These are phyloP conservation scores for Cryptocheilus praepositus DNA, from an alignment of 2,888 invertebrate genomes.

Conservation along the genomic window DNA sequence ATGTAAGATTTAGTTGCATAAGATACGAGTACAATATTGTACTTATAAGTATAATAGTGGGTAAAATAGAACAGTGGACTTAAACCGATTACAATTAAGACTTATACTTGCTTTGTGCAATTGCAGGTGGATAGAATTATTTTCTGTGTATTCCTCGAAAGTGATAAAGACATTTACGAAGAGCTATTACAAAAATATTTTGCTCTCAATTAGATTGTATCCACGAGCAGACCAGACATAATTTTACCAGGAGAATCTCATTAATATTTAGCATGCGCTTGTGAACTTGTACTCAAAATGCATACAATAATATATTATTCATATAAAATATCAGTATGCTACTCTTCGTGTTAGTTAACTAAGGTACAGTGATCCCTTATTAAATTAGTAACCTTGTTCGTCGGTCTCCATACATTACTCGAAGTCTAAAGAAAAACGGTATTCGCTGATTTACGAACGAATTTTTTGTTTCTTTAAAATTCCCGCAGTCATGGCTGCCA, in stretches of 20 bases:
- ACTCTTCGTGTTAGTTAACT: not conserved
- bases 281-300: slow-evolving; percentile 27
- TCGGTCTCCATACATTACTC: no score
- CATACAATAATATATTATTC: slow-evolving; percentile 29
- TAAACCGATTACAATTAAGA: no score
- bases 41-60: not conserved
- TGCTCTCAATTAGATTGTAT: slow-evolving; percentile 74
- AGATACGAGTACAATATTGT: not conserved
- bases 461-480: slow-evolving; percentile 18
- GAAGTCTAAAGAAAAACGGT: no score
- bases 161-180: slow-evolving; percentile 85
- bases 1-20: slow-evolving; percentile 61
- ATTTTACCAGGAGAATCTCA: not conserved
- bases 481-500: slow-evolving; percentile 14
- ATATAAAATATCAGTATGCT: slow-evolving; percentile 20
- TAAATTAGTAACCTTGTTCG: no score
- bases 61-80: not conserved
- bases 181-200: slow-evolving; percentile 84
- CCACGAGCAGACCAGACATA: not conserved
- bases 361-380: not conserved
- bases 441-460: no score
- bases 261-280: slow-evolving; percentile 2
- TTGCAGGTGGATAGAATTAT: slow-evolving; percentile 84
- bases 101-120: slow-evolving; percentile 31
- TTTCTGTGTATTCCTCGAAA: slow-evolving; percentile 86